Evolutionary conservation across 2,797 vertebrate genomes (phyloP), one percentile per base, ranked within the genome.

Genomic region (Hyperoplus lanceolatus): DNA sequence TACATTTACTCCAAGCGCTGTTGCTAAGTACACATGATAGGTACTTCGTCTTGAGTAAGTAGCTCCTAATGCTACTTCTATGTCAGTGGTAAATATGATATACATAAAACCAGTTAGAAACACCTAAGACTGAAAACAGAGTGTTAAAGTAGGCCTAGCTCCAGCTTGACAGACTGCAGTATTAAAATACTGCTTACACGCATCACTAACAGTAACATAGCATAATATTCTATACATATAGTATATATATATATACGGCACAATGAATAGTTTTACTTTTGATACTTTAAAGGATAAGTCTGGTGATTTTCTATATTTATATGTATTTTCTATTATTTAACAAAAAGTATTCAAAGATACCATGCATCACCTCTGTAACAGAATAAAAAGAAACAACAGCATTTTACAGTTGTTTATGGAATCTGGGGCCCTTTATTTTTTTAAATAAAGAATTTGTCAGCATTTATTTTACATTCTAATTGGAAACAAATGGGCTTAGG

Each of bases 161-260:
- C 29, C 39, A 45, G 1, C 10, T n/a, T n/a, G 41, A 62, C 18
- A 18, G 38, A 16, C 36, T 57, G 21, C 5, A 29, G 16, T 50
- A 66, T 64, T 56, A 50, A 78, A 55, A 51, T 42, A 56, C 16
- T 21, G 9, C 57, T 67, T 9, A 36, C 36, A 73, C 38, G 38
- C 12, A 61, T 50, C 3, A 38, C 1, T 49, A 50, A 29, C 36
- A 41, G 45, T 51, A 21, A 62, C n/a, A 39, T 46, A 59, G 16
- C 4, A 4, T 39, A 50, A 55, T 10, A 11, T 29, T 29, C 29
- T 29, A 29, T 29, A 29, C 2, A 21, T 21, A 21, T 21, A 21
- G 2, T 21, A 21, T 21, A 21, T 21, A 21, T 21, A 21, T 21
- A 29, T 29, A 2, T 12, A n/a, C 61, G 43, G n/a, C 29, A 45